Percentiles rank a stretch among this genome's conserved stretches.
Conservation (phyloP, 1,140 invertebrate species). For the Atta texana region DNA sequence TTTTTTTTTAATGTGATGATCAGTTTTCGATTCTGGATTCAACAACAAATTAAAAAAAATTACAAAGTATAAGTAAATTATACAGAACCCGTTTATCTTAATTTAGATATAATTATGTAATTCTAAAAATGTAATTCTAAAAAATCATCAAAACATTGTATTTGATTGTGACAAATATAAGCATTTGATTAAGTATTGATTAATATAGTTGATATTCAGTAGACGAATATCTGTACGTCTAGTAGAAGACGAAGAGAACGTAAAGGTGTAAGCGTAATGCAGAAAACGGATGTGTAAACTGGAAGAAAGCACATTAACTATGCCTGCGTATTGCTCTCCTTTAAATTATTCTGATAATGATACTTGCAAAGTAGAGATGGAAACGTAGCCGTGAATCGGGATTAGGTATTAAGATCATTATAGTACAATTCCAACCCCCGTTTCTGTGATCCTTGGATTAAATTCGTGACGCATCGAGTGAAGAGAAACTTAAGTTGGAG, state of each 20-base stretch:
- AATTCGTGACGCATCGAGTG: constrained; percentile 47
- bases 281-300: constrained; percentile 23
- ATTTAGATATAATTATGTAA: neutral
- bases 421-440: constrained; percentile 38
- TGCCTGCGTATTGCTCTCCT: constrained; percentile 1
- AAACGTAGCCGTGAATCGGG: constrained; percentile 65
- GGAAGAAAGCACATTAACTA: neutral
- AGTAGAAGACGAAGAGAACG: neutral
- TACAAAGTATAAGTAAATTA: too few relatives aligned
- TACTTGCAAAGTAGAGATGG: constrained; percentile 35
- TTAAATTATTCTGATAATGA: constrained; percentile 1
- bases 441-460: constrained; percentile 63
- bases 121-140: neutral
- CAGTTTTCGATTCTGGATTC: too few relatives aligned
- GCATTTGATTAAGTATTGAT: neutral
- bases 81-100: too few relatives aligned
- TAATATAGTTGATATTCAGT: neutral
- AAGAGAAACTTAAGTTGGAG: constrained; percentile 33
- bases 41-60: too few relatives aligned
- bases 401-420: constrained; percentile 70
- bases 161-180: neutral
- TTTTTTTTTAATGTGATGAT: too few relatives aligned
- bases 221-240: neutral
- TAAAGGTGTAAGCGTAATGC: neutral
- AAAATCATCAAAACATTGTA: neutral